Conservation (phyloP, 2,797 vertebrate genomes). For the Neomorphus geoffroyi region DNA sequence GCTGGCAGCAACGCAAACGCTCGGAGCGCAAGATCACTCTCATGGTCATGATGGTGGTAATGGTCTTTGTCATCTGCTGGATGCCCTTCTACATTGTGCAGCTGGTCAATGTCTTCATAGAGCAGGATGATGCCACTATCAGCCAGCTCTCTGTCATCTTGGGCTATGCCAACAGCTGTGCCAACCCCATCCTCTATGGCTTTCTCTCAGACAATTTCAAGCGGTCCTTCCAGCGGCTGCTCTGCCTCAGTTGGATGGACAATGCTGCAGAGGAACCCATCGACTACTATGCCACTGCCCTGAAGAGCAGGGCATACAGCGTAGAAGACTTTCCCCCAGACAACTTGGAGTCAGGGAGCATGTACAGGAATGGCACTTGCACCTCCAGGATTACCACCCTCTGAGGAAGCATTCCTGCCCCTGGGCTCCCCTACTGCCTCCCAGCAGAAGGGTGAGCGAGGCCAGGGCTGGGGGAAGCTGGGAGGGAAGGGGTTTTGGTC, state of each 20-base stretch:
- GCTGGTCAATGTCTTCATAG: conserved; percentile 87
- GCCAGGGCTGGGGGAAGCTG: background rate
- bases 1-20: conserved; percentile 90
- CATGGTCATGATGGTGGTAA: conserved; percentile 93
- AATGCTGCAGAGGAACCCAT: conserved; percentile 88
- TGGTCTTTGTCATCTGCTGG: conserved; percentile 92
- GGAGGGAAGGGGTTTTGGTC: background rate
- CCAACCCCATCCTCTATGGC: conserved; percentile 90
- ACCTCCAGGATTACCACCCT: conserved; percentile 88
- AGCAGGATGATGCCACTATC: conserved; percentile 87
- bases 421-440: background rate
- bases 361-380: conserved; percentile 87
- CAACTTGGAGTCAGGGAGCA: conserved; percentile 82
- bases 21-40: conserved; percentile 91
- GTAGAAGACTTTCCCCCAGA: conserved; percentile 85
- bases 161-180: conserved; percentile 91
- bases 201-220: conserved; percentile 92
- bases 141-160: conserved; percentile 90
- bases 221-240: conserved; percentile 88
- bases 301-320: conserved; percentile 89
- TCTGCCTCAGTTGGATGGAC: conserved; percentile 92
- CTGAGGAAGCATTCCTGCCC: conserved; percentile 60
- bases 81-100: conserved; percentile 93
- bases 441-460: background rate
- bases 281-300: conserved; percentile 91